Evolutionary conservation across 2,888 invertebrate genomes (phyloP), one percentile per base, ranked within the genome.

Genomic region (Sinhomidia bicolor): DNA sequence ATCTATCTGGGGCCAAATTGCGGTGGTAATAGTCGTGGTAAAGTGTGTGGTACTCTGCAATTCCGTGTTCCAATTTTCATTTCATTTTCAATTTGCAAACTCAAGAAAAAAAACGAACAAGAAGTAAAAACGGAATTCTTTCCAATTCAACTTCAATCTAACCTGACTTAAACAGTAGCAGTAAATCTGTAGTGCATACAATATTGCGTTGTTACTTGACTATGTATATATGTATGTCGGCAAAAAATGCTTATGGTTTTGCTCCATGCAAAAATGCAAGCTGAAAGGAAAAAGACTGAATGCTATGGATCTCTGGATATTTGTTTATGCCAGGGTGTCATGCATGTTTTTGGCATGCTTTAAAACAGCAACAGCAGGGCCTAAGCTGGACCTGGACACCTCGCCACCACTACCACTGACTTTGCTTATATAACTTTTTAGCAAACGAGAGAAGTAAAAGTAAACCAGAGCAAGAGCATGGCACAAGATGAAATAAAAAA

Each of bases 321-420:
- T 26, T 26, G 60, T 10, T 9, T 17, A 23, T 26, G 23, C 60
- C 60, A 60, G 9, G 2, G 10, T 26, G 26, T 26, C 6, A 65
- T 32, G 65, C 65, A 29, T 65, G 32, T 65, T 65, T 65, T 65
- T 32, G 65, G 65, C 65, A 65, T 65, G 65, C 32, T 7, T 65
- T n/a, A 47, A 4, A 60, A 14, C 1, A 68, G 68, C 65, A 68
- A 17, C 5, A 68, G 2, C 36, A 1, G 1, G 65, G 65, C 1
- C 10, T 12, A 9, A 29, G 65, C 14, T 32, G 29, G 65, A 5
- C 10, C 26, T 26, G 65, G 65, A 65, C 29, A 65, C 29, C 29
- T 14, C 26, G 4, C 9, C 23, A 54, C 54, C 54, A 23, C 2
- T 17, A 14, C 14, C 12, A 47, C 2, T 36, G 7, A 36, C 36